Base-by-base conservation (phyloP, 2,797 vertebrate genomes). In the Ambastaia sidthimunki region DNA sequence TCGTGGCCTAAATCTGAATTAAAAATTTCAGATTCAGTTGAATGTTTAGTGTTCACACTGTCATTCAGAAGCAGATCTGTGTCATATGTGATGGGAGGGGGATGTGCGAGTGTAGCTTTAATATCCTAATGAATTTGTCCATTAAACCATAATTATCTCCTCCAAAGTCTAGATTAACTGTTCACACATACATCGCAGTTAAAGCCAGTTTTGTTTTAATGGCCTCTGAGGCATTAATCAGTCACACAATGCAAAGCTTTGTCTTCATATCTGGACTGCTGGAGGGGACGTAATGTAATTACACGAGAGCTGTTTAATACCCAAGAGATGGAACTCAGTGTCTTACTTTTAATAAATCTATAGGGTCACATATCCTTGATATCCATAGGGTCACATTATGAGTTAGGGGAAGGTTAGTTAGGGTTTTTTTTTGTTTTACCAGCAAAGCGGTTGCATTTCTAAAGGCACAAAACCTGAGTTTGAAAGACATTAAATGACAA, bases 171-270 rank as follows among this genome's bases (percentile, higher is more conserved):
- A 34, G 47, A 31, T 52, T 21, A 52, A 47, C 21, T 57, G 3
- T 28, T 68, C 54, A 60, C 68, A 37, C 15, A n/a, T 18, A 7
- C 50, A 62, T 3, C 1, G 2, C 4, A 15, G 18, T 69, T 76
- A 21, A 68, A 28, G n/a, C 34, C 25, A 50, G 16, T 57, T 59
- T 59, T 31, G 2, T 52, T 59, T 2, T 48, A 60, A 25, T 13
- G 19, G 18, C 19, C 48, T 66, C 9, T 18, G 54, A 69, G 75
- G 44, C 77, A 54, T 79, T 18, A 44, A 47, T 80, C 68, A 48
- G 66, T 77, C 77, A 80, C 77, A 73, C 57, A 80, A 65, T 41
- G 59, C 52, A 67, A 57, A 48, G 54, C 60, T 80, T 73, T 68
- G 48, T 74, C 65, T 68, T 57, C 7, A 48, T 73, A 57, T 31